These are phyloP conservation scores for Apogon hyalosoma DNA, from an alignment of 2,797 vertebrate species.

Conservation along the genomic window DNA sequence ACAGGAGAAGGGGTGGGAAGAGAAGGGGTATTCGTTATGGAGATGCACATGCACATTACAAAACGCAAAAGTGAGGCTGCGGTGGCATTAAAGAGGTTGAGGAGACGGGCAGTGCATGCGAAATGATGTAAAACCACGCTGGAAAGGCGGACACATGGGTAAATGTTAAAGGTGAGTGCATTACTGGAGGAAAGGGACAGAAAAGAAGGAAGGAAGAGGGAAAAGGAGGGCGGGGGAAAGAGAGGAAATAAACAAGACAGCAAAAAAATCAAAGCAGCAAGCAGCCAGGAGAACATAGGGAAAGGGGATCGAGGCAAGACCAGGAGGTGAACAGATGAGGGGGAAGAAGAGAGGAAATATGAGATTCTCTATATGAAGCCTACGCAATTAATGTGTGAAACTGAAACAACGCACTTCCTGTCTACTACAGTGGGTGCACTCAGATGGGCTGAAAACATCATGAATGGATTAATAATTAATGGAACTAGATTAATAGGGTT, in stretches of 20 bases:
- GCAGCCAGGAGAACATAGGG: constrained; percentile 1
- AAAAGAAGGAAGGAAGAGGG: background rate
- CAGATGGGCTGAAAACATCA: no score
- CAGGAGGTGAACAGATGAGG: constrained; percentile 3
- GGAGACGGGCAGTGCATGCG: background rate
- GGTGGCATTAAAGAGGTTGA: background rate
- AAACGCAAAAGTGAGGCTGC: background rate
- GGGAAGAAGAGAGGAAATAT: background rate
- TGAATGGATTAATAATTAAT: no score
- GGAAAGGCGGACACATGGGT: background rate
- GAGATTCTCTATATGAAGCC: no score
- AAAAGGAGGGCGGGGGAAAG: background rate
- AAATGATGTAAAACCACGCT: constrained; percentile 23
- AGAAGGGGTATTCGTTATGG: background rate
- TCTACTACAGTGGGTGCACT: no score
- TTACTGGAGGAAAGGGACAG: background rate
- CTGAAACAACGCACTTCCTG: no score
- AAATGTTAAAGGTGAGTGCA: constrained; percentile 33
- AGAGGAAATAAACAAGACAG: background rate
- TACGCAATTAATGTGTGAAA: no score
- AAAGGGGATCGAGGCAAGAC: background rate
- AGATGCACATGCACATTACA: constrained; percentile 5
- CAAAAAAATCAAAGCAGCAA: background rate
- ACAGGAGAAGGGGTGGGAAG: background rate
- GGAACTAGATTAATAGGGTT: no score